Conservation (phyloP, 1,140 invertebrate species). For the Zaprionus camerounensis region DNA sequence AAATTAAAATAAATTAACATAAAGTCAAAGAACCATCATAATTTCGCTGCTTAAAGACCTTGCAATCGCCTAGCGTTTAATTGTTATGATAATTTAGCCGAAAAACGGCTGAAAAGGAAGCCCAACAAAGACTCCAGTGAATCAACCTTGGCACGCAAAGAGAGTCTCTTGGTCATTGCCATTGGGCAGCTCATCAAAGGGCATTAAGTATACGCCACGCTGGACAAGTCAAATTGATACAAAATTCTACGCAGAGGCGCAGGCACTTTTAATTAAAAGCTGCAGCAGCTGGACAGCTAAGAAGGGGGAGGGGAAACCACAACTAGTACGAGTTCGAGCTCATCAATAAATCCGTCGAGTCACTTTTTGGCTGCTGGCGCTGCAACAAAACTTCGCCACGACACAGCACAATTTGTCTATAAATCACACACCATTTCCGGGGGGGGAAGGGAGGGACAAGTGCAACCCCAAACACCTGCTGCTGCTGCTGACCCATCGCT, state of each 20-base stretch:
- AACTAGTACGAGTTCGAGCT: slow-evolving; percentile 52
- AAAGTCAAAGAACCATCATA: slow-evolving; percentile 68
- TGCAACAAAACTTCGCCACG: slow-evolving; percentile 60
- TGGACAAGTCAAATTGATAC: slow-evolving; percentile 7
- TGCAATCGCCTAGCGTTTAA: slow-evolving; percentile 58
- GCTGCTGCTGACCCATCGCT: slow-evolving; percentile 37
- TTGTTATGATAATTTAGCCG: slow-evolving; percentile 73
- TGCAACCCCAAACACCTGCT: slow-evolving; percentile 67
- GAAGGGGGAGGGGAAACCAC: slow-evolving; percentile 39
- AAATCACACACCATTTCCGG: slow-evolving; percentile 73
- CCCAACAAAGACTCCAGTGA: slow-evolving; percentile 11
- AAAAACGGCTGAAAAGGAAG: slow-evolving; percentile 33
- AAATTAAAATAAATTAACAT: slow-evolving; percentile 80
- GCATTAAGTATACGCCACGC: slow-evolving; percentile 58
- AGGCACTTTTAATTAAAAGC: slow-evolving; percentile 71
- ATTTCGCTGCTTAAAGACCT: slow-evolving; percentile 38
- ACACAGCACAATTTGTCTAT: slow-evolving; percentile 47
- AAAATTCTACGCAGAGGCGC: not conserved
- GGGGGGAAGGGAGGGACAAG: slow-evolving; percentile 53
- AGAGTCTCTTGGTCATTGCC: not conserved
- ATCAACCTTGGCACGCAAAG: slow-evolving; percentile 47
- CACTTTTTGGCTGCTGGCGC: slow-evolving; percentile 38
- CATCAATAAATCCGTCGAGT: slow-evolving; percentile 76
- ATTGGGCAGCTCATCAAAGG: not conserved
- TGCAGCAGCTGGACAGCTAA: slow-evolving; percentile 54